Conservation (phyloP, 2,888 invertebrate genomes). For the Bimastos eiseni region DNA sequence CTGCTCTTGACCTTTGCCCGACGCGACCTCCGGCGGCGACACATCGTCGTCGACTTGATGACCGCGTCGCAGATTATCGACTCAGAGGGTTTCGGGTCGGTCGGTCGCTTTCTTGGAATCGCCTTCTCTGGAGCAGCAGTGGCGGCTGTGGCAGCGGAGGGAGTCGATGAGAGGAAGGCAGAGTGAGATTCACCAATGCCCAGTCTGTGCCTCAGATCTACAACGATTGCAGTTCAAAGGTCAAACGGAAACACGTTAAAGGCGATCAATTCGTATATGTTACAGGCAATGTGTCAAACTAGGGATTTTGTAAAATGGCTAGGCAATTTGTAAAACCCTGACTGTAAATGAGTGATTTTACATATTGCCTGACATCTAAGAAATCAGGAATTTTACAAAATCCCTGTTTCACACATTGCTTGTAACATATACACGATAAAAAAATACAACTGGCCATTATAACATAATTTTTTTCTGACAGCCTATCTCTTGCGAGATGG, state of each 20-base stretch:
- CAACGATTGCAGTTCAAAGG: neutral
- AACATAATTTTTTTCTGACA: too few species aligned
- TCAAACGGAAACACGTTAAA: neutral
- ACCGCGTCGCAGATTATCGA: neutral
- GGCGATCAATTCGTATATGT: neutral
- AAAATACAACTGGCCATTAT: too few species aligned
- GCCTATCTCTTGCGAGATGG: too few species aligned
- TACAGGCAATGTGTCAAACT: too few species aligned
- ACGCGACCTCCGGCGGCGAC: conserved; percentile 14
- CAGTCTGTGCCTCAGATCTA: neutral
- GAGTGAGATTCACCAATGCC: neutral
- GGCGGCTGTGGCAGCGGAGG: too few species aligned
- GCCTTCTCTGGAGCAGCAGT: neutral
- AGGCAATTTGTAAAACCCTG: too few species aligned
- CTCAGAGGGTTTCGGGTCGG: neutral
- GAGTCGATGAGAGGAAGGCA: neutral
- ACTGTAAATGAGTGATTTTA: too few species aligned
- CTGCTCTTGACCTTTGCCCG: neutral
- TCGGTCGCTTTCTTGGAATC: neutral
- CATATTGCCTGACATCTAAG: too few species aligned
- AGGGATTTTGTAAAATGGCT: too few species aligned
- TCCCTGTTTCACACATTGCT: too few species aligned
- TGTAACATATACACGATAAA: too few species aligned
- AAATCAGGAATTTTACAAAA: too few species aligned
- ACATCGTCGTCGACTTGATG: neutral